Percentiles rank a stretch among this genome's conserved stretches.
Evolutionary conservation across 2,888 invertebrate genomes (phyloP).

Genomic region (Cataglyphis altisquamis): DNA sequence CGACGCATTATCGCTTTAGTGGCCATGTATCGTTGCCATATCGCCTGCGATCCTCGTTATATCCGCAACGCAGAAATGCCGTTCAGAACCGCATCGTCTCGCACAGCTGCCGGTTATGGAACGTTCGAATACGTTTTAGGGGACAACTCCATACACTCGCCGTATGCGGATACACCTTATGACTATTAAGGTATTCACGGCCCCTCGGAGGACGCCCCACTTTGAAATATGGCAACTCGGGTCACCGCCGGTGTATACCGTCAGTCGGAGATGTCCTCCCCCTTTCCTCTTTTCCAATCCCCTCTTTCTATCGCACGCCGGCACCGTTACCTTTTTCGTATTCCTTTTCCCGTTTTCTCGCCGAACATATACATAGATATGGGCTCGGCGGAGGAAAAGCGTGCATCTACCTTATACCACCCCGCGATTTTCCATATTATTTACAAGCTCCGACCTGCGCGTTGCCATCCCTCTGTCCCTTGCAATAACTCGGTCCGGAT

Average conservation of each 20-base stretch:
- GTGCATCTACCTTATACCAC: constrained; percentile 37
- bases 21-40: constrained; percentile 40
- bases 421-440: constrained; percentile 79
- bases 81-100: constrained; percentile 68
- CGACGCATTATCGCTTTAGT: constrained; percentile 23
- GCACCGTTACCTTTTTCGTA: constrained; percentile 56
- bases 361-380: constrained; percentile 17
- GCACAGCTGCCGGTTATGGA: constrained; percentile 33
- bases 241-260: constrained; percentile 66
- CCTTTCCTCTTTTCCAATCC: constrained; percentile 47
- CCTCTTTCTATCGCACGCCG: constrained; percentile 36
- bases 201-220: constrained; percentile 82
- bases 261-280: constrained; percentile 52
- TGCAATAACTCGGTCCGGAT: constrained; percentile 71
- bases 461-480: constrained; percentile 56
- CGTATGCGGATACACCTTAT: constrained; percentile 78
- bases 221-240: constrained; percentile 82
- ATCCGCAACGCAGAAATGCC: constrained; percentile 61
- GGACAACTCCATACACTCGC: constrained; percentile 63
- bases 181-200: constrained; percentile 85
- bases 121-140: constrained; percentile 66
- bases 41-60: constrained; percentile 49
- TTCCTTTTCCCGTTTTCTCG: constrained; percentile 49
- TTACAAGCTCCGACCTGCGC: constrained; percentile 75
- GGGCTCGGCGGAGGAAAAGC: constrained; percentile 14